phyloP scores from a whole-genome alignment of 2,113 vertebrate species.

The Cyanoderma ruficeps region DNA sequence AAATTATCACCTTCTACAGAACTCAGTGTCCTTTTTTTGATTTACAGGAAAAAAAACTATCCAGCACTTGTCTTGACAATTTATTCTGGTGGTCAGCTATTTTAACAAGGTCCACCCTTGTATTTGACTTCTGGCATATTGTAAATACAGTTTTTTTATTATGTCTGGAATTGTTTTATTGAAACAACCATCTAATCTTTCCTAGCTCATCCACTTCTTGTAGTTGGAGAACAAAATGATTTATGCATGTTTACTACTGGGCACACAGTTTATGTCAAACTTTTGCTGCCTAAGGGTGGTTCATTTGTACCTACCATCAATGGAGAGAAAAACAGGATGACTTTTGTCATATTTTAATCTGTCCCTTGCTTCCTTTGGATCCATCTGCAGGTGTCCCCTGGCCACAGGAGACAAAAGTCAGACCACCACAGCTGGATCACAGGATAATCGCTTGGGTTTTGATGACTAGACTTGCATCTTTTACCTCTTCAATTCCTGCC shows the following conservation, averaged over 20 bases:
- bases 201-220: not conserved
- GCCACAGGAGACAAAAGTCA: not conserved
- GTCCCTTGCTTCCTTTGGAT: not conserved
- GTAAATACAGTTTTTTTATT: not conserved
- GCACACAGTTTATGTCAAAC: not conserved
- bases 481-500: not conserved
- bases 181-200: not conserved
- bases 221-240: rapidly evolving
- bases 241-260: not conserved
- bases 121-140: not conserved
- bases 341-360: not conserved
- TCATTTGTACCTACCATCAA: not conserved
- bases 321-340: not conserved
- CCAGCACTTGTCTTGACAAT: not conserved
- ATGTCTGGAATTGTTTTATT: not conserved
- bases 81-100: not conserved
- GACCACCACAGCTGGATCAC: rapidly evolving
- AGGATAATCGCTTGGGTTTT: not conserved
- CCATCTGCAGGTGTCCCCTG: not conserved
- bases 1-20: not conserved
- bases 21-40: not conserved
- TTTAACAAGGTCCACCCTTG: not conserved
- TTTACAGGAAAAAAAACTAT: not conserved
- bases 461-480: not conserved
- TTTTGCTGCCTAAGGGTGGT: not conserved